Conservation (phyloP, 2,797 vertebrate genomes). For the Carduelis carduelis region DNA sequence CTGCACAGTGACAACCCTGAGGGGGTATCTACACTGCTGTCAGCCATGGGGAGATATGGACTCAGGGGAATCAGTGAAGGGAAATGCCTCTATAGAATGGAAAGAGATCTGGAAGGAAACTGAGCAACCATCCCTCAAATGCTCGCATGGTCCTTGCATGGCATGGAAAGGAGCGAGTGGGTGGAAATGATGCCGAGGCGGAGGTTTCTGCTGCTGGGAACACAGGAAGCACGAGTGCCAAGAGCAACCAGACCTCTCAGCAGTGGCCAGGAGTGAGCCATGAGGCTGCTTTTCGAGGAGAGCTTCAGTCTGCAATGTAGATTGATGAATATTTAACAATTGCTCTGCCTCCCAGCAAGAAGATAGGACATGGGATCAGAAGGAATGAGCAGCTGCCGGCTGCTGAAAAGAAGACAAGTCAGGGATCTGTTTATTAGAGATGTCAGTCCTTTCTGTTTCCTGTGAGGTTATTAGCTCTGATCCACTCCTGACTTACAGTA, state of each 20-base stretch:
- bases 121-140: background rate
- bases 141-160: fast-evolving
- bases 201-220: background rate
- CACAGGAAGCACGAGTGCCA: fast-evolving
- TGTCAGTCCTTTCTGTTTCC: background rate
- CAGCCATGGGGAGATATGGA: fast-evolving
- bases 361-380: background rate
- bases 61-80: fast-evolving
- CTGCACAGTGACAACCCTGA: fast-evolving
- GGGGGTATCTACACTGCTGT: background rate
- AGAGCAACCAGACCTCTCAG: background rate
- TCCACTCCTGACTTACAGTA: background rate
- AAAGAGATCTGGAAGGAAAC: background rate
- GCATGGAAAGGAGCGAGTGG: fast-evolving
- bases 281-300: background rate
- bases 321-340: background rate
- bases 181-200: fast-evolving
- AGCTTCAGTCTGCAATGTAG: background rate
- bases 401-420: background rate
- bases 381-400: fast-evolving
- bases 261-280: fast-evolving
- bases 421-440: background rate
- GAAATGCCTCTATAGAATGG: background rate
- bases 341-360: background rate
- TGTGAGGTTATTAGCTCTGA: background rate